Evolutionary conservation across 2,888 invertebrate genomes (phyloP).

Genomic region (Cylindroiulus punctatus): DNA sequence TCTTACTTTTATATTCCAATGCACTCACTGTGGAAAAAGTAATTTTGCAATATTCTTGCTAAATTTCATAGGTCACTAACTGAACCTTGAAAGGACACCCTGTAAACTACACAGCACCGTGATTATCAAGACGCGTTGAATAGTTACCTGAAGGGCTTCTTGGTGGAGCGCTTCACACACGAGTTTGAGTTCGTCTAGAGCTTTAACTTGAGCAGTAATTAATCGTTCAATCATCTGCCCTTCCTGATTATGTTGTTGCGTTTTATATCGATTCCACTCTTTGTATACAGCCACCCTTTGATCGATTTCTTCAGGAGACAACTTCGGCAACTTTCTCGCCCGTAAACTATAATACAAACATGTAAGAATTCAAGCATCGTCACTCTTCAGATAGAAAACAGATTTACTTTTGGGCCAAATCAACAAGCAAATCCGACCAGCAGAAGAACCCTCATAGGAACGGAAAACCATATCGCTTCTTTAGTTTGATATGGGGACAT

Average conservation of each 20-base stretch:
- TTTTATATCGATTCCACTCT: slow-evolving; percentile 80
- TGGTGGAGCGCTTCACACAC: slow-evolving; percentile 88
- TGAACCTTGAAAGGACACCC: background rate
- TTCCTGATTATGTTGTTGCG: slow-evolving; percentile 73
- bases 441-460: too few relatives aligned
- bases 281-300: slow-evolving; percentile 75
- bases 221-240: slow-evolving; percentile 77
- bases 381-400: too few relatives aligned
- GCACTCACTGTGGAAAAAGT: too few relatives aligned
- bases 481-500: too few relatives aligned
- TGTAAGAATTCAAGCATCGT: background rate
- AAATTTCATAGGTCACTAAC: too few relatives aligned
- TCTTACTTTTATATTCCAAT: too few relatives aligned
- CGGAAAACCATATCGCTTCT: too few relatives aligned
- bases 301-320: slow-evolving; percentile 74
- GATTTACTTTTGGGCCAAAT: too few relatives aligned
- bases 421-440: too few relatives aligned
- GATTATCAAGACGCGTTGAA: background rate
- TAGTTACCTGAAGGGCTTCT: slow-evolving; percentile 80
- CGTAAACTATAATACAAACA: slow-evolving; percentile 67
- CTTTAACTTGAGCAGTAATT: slow-evolving; percentile 77
- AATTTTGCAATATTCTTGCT: too few relatives aligned
- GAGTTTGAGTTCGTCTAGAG: slow-evolving; percentile 80
- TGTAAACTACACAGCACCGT: background rate
- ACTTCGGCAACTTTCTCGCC: slow-evolving; percentile 68